A percentile compares a stretch with the other conserved stretches of the same genome.
phyloP scores from a whole-genome alignment of 2,888 invertebrate species.

The Stramonita haemastoma region DNA sequence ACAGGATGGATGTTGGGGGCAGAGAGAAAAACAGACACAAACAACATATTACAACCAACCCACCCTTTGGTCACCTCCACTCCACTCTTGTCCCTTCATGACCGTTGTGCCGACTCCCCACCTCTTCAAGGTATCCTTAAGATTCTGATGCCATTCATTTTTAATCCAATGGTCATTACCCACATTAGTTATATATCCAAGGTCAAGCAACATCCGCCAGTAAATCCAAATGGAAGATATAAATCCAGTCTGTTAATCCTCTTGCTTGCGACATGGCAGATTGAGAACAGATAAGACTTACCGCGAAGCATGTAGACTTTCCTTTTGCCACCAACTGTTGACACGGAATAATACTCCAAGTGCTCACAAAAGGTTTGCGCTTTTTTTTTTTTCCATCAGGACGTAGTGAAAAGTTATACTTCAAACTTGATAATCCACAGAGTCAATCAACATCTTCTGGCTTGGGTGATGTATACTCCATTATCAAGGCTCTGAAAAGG shows the following conservation, averaged over 20 bases:
- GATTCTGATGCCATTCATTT: neutral
- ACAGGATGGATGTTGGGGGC: neutral
- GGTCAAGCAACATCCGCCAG: neutral
- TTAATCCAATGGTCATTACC: conserved; percentile 10
- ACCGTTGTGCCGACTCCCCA: neutral
- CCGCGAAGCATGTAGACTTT: neutral
- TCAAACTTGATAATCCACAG: too few species aligned
- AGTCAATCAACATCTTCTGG: too few species aligned
- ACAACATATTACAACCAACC: conserved; percentile 33
- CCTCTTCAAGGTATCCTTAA: neutral
- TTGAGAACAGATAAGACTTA: neutral
- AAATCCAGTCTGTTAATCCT: neutral
- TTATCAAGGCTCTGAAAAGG: too few species aligned
- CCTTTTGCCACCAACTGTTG: neutral
- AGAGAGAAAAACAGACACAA: conserved; percentile 21
- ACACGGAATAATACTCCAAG: neutral
- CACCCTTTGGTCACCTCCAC: conserved; percentile 37
- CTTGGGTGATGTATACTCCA: too few species aligned
- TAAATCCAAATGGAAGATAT: neutral
- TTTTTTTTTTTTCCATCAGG: too few species aligned
- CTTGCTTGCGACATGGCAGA: neutral
- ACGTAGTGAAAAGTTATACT: too few species aligned
- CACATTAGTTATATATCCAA: neutral
- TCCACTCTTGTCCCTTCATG: conserved; percentile 31
- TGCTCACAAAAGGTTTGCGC: too few species aligned